phyloP scores from a whole-genome alignment of 1,140 invertebrate genomes.

The Cyrtorhinus lividipennis region DNA sequence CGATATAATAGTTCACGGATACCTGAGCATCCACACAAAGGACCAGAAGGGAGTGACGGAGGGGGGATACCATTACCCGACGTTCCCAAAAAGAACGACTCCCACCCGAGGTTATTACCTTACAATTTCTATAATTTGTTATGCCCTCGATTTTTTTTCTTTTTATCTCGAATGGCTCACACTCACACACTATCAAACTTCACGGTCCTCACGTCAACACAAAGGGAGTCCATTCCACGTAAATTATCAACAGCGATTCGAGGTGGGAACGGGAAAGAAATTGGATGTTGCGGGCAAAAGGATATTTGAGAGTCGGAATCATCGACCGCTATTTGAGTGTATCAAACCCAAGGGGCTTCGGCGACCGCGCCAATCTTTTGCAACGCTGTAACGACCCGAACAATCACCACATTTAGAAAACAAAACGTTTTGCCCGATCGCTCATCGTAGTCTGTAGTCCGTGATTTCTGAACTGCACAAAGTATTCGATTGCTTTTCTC shows the following conservation, averaged over 20 bases:
- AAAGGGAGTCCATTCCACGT: conserved; percentile 2
- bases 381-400: too few species aligned
- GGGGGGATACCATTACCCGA: conserved; percentile 1
- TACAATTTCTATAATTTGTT: conserved; percentile 10
- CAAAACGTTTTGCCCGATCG: too few species aligned
- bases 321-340: too few species aligned
- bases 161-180: neutral
- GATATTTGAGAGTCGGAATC: neutral
- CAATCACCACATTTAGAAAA: too few species aligned
- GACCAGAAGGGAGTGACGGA: neutral
- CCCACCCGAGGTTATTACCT: conserved; percentile 8
- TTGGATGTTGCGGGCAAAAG: neutral
- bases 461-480: too few species aligned
- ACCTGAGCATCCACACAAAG: conserved; percentile 5
- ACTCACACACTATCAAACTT: neutral
- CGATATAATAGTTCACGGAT: conserved; percentile 9
- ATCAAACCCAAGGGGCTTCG: too few species aligned
- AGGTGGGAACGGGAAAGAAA: neutral
- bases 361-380: too few species aligned
- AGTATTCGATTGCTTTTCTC: too few species aligned
- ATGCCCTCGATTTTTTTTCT: conserved; percentile 2
- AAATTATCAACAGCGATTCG: conserved; percentile 5
- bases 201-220: conserved; percentile 4
- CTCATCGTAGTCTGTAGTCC: too few species aligned
- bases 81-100: neutral